A percentile compares a stretch with the other conserved stretches of the same genome.
phyloP scores from a whole-genome alignment of 1,140 invertebrate species.

The Drepana arcuata region DNA sequence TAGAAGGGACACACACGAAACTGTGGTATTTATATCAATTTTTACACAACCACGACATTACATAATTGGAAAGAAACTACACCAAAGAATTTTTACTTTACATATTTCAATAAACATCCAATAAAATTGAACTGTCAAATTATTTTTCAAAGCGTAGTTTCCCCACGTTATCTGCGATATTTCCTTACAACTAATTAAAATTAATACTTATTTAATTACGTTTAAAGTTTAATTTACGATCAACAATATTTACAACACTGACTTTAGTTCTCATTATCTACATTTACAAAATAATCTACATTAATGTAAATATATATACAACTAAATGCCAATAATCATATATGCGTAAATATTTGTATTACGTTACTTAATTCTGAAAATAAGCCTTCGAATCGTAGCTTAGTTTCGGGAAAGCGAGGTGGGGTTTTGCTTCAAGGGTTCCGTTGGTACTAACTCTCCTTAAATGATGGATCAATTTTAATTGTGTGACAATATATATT shows the following conservation, averaged over 20 bases:
- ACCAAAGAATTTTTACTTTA: slow-evolving; percentile 40
- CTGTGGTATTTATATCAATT: slow-evolving; percentile 16
- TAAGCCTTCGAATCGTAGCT: too few species aligned
- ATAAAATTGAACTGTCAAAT: slow-evolving; percentile 56
- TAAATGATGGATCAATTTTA: too few species aligned
- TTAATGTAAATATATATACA: not conserved
- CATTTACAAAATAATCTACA: slow-evolving; percentile 3
- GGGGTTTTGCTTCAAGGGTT: too few species aligned
- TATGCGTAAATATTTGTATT: not conserved
- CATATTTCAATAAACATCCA: slow-evolving; percentile 38
- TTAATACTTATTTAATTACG: slow-evolving; percentile 1
- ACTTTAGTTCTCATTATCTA: slow-evolving; percentile 12
- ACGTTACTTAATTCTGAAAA: not conserved
- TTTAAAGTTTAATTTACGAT: slow-evolving; percentile 1
- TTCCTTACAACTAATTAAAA: slow-evolving; percentile 23
- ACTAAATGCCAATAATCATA: not conserved
- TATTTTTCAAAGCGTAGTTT: slow-evolving; percentile 68
- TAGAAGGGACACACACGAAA: not conserved
- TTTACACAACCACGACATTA: slow-evolving; percentile 25
- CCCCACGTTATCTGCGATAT: slow-evolving; percentile 56
- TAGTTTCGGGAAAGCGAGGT: too few species aligned
- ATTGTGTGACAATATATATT: too few species aligned
- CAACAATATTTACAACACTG: slow-evolving; percentile 48
- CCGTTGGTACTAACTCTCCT: too few species aligned
- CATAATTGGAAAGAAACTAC: slow-evolving; percentile 55